Percentiles rank a stretch among this genome's conserved stretches.
Evolutionary conservation across 2,113 vertebrate genomes (phyloP).

Genomic region (Semnornis frantzii): DNA sequence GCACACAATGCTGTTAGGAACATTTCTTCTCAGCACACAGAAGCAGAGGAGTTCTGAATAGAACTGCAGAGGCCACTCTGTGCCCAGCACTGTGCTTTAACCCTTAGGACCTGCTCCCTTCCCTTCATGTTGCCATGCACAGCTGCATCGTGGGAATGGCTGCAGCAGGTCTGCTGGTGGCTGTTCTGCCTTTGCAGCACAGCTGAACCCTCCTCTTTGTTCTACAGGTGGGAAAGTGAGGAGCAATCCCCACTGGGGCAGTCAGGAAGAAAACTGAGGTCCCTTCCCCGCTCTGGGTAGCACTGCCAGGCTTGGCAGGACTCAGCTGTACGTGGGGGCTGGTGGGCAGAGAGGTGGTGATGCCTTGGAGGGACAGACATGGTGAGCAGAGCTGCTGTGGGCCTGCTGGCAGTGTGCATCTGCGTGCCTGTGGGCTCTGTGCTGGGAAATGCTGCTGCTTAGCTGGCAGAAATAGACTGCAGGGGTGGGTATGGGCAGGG

Average conservation of each 20-base stretch:
- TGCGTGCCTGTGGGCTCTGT: background rate
- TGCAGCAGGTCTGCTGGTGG: background rate
- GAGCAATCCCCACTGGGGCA: accelerated
- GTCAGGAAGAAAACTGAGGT: background rate
- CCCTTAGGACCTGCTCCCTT: background rate
- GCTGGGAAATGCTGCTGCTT: background rate
- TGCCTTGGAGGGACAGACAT: accelerated
- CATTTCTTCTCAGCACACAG: background rate
- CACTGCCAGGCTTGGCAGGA: background rate
- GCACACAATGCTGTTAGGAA: background rate
- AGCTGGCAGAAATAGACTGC: background rate
- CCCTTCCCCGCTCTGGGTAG: background rate
- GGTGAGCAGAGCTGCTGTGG: accelerated
- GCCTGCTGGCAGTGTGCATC: accelerated
- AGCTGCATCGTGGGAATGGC: background rate
- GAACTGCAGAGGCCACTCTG: background rate
- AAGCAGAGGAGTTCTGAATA: background rate
- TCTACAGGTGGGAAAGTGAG: background rate
- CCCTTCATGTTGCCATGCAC: background rate
- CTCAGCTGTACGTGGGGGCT: accelerated
- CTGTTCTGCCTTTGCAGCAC: background rate
- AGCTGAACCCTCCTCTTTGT: background rate
- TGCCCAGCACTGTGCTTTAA: background rate
- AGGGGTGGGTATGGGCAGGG: background rate
- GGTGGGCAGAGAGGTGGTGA: accelerated